Conservation (phyloP, 2,797 vertebrate genomes). For the Adelosebastes latens region DNA sequence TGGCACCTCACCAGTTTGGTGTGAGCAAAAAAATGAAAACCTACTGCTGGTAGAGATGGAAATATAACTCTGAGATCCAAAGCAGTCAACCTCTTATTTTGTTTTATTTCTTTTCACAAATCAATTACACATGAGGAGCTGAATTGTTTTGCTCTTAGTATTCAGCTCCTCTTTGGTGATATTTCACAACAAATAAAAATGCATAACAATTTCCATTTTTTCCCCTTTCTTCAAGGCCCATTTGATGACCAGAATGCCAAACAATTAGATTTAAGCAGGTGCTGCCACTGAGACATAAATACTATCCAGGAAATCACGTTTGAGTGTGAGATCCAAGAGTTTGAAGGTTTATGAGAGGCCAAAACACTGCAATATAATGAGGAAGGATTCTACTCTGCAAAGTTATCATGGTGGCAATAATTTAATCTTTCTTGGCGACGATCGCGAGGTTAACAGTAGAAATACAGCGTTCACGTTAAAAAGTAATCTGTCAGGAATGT, state of each 20-base stretch:
- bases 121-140: not conserved
- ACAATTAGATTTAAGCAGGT: not conserved
- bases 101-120: slow-evolving; percentile 9
- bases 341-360: not conserved
- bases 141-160: not conserved
- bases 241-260: not conserved
- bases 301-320: not conserved
- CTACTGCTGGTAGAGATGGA: not conserved
- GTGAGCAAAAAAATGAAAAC: not conserved
- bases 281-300: not conserved
- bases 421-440: not conserved
- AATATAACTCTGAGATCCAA: not conserved
- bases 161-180: not conserved
- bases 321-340: not conserved
- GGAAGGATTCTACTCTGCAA: not conserved
- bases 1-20: slow-evolving; percentile 54
- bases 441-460: not conserved
- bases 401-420: not conserved
- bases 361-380: not conserved
- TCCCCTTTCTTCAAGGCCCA: not conserved
- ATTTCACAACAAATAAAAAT: not conserved
- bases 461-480: not conserved
- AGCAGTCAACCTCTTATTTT: not conserved
- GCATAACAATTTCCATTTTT: not conserved
- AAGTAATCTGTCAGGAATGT: too few relatives aligned